Conservation (phyloP, 2,113 vertebrate species). For the Dendrocopos noguchii region DNA sequence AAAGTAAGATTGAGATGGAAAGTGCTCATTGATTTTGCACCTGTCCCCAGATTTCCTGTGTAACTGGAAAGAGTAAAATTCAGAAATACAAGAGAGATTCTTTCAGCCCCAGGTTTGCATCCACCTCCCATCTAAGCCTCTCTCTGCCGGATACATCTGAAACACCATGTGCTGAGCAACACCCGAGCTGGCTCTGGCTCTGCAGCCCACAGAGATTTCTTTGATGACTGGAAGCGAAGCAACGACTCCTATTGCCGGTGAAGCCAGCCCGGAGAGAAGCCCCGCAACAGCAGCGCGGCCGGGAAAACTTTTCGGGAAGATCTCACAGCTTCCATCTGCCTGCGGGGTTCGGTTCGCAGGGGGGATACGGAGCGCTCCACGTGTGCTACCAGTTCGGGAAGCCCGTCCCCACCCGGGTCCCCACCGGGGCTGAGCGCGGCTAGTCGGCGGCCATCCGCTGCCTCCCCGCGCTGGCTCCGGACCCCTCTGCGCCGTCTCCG, state of each 20-base stretch:
- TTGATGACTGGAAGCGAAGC: accelerated
- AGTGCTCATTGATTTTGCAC: background rate
- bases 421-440: background rate
- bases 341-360: background rate
- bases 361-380: background rate
- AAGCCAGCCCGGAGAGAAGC: background rate
- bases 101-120: background rate
- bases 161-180: background rate
- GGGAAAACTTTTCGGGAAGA: background rate
- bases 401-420: background rate
- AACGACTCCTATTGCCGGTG: background rate
- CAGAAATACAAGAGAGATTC: background rate
- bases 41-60: background rate
- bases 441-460: background rate
- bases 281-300: accelerated
- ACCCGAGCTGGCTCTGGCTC: background rate
- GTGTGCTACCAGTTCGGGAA: background rate
- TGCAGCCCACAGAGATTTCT: accelerated
- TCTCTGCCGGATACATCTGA: background rate
- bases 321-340: background rate
- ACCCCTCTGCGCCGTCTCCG: background rate
- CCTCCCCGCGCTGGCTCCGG: background rate
- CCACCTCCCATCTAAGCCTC: background rate
- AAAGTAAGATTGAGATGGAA: background rate
- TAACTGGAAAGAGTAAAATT: background rate